phyloP scores from a whole-genome alignment of 2,888 invertebrate species.

The Lasius fuliginosus region DNA sequence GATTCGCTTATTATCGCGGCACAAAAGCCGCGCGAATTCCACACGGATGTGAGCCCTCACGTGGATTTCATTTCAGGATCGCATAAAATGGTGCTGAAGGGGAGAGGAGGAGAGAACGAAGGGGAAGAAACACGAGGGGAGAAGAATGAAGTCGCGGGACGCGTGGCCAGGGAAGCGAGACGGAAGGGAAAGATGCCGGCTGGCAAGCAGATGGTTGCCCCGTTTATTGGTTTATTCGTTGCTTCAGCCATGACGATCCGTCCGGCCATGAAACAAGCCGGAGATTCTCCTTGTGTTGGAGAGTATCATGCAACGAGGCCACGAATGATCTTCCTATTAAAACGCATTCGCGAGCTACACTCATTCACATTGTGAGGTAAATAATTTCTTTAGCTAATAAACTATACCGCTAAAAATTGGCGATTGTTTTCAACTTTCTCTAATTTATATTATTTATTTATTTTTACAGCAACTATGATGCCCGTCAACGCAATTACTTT shows the following conservation, averaged over 20 bases:
- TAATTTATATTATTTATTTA: background rate
- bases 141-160: constrained; percentile 62
- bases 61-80: constrained; percentile 84
- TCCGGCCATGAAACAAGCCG: constrained; percentile 73
- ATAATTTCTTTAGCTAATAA: constrained; percentile 14
- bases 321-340: constrained; percentile 50
- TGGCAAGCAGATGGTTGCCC: constrained; percentile 86
- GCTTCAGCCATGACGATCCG: constrained; percentile 80
- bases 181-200: constrained; percentile 82
- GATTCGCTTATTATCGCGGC: constrained; percentile 66
- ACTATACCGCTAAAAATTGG: background rate
- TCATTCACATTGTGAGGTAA: constrained; percentile 22
- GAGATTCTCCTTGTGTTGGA: constrained; percentile 74
- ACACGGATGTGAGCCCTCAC: constrained; percentile 70
- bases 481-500: background rate
- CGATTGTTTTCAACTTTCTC: background rate
- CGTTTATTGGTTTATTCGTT: constrained; percentile 86
- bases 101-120: constrained; percentile 52
- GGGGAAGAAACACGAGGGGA: constrained; percentile 65
- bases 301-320: constrained; percentile 47
- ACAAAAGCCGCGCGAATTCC: constrained; percentile 69
- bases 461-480: constrained; percentile 2
- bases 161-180: constrained; percentile 57
- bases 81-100: constrained; percentile 82
- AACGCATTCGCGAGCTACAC: constrained; percentile 27